Percentiles rank a stretch among this genome's conserved stretches.
These are phyloP conservation scores for Drosophila antonietae DNA, from an alignment of 2,888 invertebrate species.

Conservation along the genomic window DNA sequence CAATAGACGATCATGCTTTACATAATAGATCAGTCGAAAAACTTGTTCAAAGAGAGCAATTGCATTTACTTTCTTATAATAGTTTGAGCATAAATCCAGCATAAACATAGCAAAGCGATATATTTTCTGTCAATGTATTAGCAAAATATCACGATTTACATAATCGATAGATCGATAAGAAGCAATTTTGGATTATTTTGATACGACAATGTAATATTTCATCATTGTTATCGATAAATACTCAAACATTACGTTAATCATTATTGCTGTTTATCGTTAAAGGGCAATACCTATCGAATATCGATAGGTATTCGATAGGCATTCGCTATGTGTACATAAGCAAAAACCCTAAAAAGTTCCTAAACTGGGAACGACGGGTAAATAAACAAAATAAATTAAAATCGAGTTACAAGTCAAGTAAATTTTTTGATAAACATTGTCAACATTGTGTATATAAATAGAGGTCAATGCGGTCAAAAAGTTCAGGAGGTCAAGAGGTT, in stretches of 20 bases:
- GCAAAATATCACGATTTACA: not conserved
- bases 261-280: conserved; percentile 34
- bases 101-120: not conserved
- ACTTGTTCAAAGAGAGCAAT: conserved; percentile 53
- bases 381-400: conserved; percentile 30
- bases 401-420: conserved; percentile 70
- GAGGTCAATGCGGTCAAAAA: conserved; percentile 3
- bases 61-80: conserved; percentile 19
- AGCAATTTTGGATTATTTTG: conserved; percentile 1
- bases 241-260: conserved; percentile 33
- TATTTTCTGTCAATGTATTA: conserved; percentile 3
- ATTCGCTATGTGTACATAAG: conserved; percentile 66
- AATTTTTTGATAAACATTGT: conserved; percentile 19
- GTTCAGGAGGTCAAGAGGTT: conserved; percentile 19
- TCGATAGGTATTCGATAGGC: conserved; percentile 26
- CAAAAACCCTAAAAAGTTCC: conserved; percentile 68
- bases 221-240: conserved; percentile 27
- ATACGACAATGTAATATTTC: conserved; percentile 1
- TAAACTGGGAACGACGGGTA: conserved; percentile 69
- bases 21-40: conserved; percentile 19
- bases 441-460: conserved; percentile 59
- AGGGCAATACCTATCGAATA: conserved; percentile 30
- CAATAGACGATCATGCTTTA: not conserved
- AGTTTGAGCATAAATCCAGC: not conserved
- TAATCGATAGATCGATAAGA: conserved; percentile 15